These are phyloP conservation scores for Hormaphis cornu DNA, from an alignment of 1,140 invertebrate genomes.

Conservation along the genomic window DNA sequence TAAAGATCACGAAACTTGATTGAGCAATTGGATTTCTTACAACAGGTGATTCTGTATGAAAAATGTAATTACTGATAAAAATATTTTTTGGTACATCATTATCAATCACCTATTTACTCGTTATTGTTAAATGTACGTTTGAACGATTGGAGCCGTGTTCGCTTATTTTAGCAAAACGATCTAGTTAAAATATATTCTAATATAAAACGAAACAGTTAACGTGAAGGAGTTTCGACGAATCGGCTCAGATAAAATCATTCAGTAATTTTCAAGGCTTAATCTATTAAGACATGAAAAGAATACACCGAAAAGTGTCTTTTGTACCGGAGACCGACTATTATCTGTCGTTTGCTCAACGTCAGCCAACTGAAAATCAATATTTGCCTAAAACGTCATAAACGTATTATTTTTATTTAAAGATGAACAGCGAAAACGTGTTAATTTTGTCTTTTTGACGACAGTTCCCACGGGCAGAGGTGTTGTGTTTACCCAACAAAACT, in stretches of 20 bases:
- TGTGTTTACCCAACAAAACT: neutral
- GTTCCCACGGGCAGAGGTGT: constrained; percentile 16
- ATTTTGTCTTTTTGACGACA: constrained; percentile 14
- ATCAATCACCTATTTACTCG: too few relatives aligned
- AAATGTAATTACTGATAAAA: too few relatives aligned
- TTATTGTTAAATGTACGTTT: too few relatives aligned
- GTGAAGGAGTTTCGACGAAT: too few relatives aligned
- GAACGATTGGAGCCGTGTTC: too few relatives aligned
- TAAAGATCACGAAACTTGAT: too few relatives aligned
- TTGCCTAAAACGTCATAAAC: constrained; percentile 8
- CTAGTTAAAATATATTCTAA: too few relatives aligned
- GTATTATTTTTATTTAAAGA: constrained; percentile 19
- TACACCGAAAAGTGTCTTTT: neutral
- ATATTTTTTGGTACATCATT: too few relatives aligned
- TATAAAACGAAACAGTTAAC: too few relatives aligned
- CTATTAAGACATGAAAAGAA: neutral
- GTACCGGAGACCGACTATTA: constrained; percentile 8
- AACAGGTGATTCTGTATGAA: too few relatives aligned
- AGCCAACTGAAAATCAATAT: constrained; percentile 27
- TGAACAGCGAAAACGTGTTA: constrained; percentile 28
- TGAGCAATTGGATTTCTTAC: too few relatives aligned
- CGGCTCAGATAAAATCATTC: neutral
- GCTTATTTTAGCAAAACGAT: too few relatives aligned
- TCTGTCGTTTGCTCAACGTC: constrained; percentile 19
- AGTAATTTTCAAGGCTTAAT: neutral